These are phyloP conservation scores for Embiotoca jacksoni DNA, from an alignment of 2,113 vertebrate species.

Conservation along the genomic window DNA sequence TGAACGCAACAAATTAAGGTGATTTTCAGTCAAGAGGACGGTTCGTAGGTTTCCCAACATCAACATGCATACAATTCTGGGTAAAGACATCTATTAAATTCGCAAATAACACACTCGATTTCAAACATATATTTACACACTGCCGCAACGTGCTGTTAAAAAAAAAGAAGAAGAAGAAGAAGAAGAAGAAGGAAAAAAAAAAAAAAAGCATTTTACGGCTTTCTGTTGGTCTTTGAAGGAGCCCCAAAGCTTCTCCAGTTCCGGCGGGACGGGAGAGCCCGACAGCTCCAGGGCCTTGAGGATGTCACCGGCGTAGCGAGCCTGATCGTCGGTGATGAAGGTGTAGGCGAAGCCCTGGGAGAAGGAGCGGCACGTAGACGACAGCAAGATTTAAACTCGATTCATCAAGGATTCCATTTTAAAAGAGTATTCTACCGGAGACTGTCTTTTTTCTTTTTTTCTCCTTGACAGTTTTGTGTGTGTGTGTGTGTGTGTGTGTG, in stretches of 20 bases:
- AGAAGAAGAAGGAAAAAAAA: background rate
- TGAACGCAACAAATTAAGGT: too few relatives aligned
- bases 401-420: background rate
- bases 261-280: slow-evolving; percentile 88
- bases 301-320: slow-evolving; percentile 95
- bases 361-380: background rate
- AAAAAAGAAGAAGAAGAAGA: too few relatives aligned
- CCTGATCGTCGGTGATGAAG: slow-evolving; percentile 97
- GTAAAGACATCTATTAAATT: too few relatives aligned
- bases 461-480: too few relatives aligned
- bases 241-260: slow-evolving; percentile 95
- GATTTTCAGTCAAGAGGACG: too few relatives aligned
- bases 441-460: too few relatives aligned
- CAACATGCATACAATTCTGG: background rate
- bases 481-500: too few relatives aligned
- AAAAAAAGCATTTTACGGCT: slow-evolving; percentile 84
- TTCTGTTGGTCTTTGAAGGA: slow-evolving; percentile 98
- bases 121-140: too few relatives aligned
- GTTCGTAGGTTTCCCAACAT: too few relatives aligned
- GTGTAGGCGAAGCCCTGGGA: slow-evolving; percentile 94
- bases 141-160: background rate
- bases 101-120: too few relatives aligned
- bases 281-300: slow-evolving; percentile 98
- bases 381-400: background rate
- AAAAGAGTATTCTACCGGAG: too few relatives aligned